A percentile compares a stretch with the other conserved stretches of the same genome.
Conservation (phyloP, 1,140 invertebrate genomes). For the Zophobas morio region DNA sequence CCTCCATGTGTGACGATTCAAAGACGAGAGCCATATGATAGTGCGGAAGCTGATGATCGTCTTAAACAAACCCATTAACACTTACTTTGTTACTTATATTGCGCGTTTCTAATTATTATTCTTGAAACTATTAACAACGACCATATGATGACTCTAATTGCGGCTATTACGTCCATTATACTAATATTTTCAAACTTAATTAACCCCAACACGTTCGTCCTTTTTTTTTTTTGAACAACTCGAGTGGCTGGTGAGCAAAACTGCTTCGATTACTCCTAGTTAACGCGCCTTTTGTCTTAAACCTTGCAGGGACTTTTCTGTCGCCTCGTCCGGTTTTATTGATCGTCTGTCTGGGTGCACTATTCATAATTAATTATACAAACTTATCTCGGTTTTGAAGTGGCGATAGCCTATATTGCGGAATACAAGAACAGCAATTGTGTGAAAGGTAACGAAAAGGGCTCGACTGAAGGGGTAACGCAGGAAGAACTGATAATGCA, state of each 20-base stretch:
- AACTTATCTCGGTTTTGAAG: constrained; percentile 14
- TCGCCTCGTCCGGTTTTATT: neutral
- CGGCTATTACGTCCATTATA: neutral
- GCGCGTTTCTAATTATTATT: neutral
- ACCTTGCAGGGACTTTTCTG: neutral
- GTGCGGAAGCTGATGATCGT: no score
- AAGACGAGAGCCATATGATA: no score
- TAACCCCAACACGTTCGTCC: neutral
- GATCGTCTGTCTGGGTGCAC: constrained; percentile 22
- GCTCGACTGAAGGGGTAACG: constrained; percentile 38
- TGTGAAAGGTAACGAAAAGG: constrained; percentile 46
- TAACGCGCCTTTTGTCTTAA: no score
- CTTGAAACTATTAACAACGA: constrained; percentile 10
- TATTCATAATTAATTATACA: constrained; percentile 40
- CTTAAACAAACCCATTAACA: neutral
- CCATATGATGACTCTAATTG: constrained; percentile 9
- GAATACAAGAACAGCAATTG: constrained; percentile 38
- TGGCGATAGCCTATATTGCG: constrained; percentile 13
- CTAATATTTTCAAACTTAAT: constrained; percentile 7
- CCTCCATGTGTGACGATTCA: no score
- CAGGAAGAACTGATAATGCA: constrained; percentile 49
- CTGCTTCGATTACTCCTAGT: no score
- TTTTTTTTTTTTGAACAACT: neutral
- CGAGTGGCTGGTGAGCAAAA: neutral
- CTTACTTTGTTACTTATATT: neutral